Evolutionary conservation across 2,113 vertebrate genomes (phyloP), one percentile per base, ranked within the genome.

Genomic region (Eolophus roseicapilla): DNA sequence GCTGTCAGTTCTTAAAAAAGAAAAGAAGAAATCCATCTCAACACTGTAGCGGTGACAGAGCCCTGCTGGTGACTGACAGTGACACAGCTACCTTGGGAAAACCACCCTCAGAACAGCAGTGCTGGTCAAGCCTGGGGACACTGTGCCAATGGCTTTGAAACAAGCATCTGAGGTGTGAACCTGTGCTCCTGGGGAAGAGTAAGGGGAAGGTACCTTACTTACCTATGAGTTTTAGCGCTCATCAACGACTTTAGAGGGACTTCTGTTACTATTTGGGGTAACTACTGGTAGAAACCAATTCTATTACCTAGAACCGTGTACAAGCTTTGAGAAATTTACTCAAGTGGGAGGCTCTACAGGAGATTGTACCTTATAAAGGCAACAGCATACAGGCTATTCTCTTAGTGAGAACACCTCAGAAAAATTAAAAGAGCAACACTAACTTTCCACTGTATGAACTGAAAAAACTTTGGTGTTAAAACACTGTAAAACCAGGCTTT

Each of bases 1-100:
- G 99, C 97, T 0, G 99, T 98, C 98, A 99, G 49, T 80, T 98
- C 99, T 99, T 90, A 83, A 82, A 82, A 78, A 71, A 59, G 15
- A 39, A 73, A 13, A 37, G 24, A 55, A n/a, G 44, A 90, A 53
- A 31, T 28, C 16, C 41, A 35, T 57, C 50, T 86, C 39, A 81
- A 65, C 44, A 33, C 3, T 27, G 31, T 6, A 57, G 52, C 47
- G 25, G 35, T 31, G 49, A n/a, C 7, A 78, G 23, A 41, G 21
- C 12, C 25, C 77, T 14, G 21, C 41, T 28, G 46, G 8, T 17
- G 57, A 35, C 33, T 24, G 57, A 35, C 57, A 16, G 57, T 24
- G 57, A 59, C 57, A 59, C 57, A 35, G 57, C 21, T 15, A 59
- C 57, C 33, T 18, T 7, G 46, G 24, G 79, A 53, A 29, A 52